These are phyloP conservation scores for Thaumatotibia leucotreta DNA, from an alignment of 1,140 invertebrate species.

Conservation along the genomic window DNA sequence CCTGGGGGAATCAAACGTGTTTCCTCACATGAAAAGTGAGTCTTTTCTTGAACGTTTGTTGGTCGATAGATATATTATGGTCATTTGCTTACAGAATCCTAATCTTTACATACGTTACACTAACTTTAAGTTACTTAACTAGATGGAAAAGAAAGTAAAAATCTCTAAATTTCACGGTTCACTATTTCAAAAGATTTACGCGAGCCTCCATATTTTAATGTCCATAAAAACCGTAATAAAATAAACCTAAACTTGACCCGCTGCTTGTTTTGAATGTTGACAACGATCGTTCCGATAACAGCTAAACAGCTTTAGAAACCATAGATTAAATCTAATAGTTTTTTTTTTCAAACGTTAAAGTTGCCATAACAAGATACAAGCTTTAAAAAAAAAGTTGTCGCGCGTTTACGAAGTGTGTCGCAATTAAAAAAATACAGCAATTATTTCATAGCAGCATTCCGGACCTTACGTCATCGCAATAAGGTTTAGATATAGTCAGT, in stretches of 20 bases:
- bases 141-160: background rate
- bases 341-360: background rate
- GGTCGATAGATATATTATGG: no score
- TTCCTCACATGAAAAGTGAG: no score
- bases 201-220: background rate
- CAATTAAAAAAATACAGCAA: constrained; percentile 36
- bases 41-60: no score
- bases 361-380: background rate
- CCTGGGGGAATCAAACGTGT: no score
- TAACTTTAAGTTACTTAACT: no score
- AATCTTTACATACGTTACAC: background rate
- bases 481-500: no score
- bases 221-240: background rate
- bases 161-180: background rate
- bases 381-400: constrained; percentile 19
- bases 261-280: constrained; percentile 17
- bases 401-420: constrained; percentile 31
- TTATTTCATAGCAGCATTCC: no score
- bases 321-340: constrained; percentile 26
- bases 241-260: background rate
- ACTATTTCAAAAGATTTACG: background rate
- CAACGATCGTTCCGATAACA: constrained; percentile 19
- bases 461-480: no score
- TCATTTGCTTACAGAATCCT: background rate
- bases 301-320: constrained; percentile 25